Base-by-base conservation (phyloP, 1,140 invertebrate species). In the Aphidius gifuensis region DNA sequence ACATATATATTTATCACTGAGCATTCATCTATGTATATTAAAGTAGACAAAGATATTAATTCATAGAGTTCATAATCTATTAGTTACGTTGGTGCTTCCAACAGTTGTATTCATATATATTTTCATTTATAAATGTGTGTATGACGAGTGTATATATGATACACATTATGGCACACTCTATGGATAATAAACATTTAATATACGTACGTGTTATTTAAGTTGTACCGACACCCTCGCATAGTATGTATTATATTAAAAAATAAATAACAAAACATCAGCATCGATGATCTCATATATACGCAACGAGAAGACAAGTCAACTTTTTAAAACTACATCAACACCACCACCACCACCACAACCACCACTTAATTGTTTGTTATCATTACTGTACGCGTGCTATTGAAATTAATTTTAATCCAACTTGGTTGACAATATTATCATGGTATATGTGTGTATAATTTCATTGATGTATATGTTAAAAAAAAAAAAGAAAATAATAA, bases 321-420 rank as follows among this genome's bases (percentile, higher is more conserved):
- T 16, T 55, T 55, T 53, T 39, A 40, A 55, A 55, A 32, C 23
- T 3, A 32, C 23, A 32, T 32, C 23, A 32, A 3, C 23, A 4
- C 4, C 23, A 32, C 4, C 23, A 32, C 2, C 23, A 32, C 4
- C 23, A 32, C 1, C 23, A 23, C 1, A 1, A 23, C 3, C 23
- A 40, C 42, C 38, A 61, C 73, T 79, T 79, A 79, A 80, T 80
- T 80, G 78, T 79, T 80, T 80, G 78, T 80, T 80, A 80, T 79
- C 75, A 79, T 81, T 77, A 74, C 73, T 70, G 70, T 72, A 74
- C 74, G 76, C 76, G 76, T 76, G 78, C 79, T 80, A 80, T 81
- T 80, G 77, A 80, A 80, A 80, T 80, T 80, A 80, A 81, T 80
- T 75, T 77, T 79, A 79, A 81, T 80, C 71, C 71, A 72, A 72